phyloP scores from a whole-genome alignment of 2,797 vertebrate species.

The Gymnoscopelus braueri region DNA sequence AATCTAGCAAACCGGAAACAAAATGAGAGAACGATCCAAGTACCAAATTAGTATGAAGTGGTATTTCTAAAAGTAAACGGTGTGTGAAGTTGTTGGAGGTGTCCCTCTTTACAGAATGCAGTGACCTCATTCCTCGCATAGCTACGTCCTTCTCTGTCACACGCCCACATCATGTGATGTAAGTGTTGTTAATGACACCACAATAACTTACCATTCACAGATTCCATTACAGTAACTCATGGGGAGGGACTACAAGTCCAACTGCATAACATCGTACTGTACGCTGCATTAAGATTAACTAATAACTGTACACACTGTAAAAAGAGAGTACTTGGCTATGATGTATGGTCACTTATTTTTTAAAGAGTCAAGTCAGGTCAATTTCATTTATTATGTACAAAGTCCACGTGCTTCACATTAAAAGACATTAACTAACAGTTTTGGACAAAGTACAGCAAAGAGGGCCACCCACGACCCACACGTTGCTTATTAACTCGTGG shows the following conservation, averaged over 20 bases:
- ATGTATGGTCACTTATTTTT: neutral
- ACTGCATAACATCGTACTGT: conserved; percentile 38
- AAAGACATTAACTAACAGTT: neutral
- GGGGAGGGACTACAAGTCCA: conserved; percentile 52
- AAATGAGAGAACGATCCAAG: conserved; percentile 24
- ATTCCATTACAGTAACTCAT: conserved; percentile 49
- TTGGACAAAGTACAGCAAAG: neutral
- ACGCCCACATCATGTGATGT: conserved; percentile 73
- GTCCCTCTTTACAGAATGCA: conserved; percentile 39
- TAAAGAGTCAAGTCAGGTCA: neutral
- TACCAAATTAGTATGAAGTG: neutral
- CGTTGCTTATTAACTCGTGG: too few species aligned
- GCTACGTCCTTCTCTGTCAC: conserved; percentile 56
- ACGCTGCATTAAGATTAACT: conserved; percentile 27
- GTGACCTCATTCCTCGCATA: conserved; percentile 52
- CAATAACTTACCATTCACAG: conserved; percentile 66
- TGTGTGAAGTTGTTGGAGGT: too few species aligned
- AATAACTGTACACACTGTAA: conserved; percentile 32
- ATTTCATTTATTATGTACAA: neutral
- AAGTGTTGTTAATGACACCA: conserved; percentile 66
- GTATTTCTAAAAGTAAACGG: conserved; percentile 8
- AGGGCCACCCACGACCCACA: too few species aligned
- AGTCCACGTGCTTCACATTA: neutral
- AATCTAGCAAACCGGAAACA: conserved; percentile 16
- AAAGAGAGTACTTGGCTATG: conserved; percentile 11